phyloP scores from a whole-genome alignment of 2,797 vertebrate genomes.

The Natrix natrix region DNA sequence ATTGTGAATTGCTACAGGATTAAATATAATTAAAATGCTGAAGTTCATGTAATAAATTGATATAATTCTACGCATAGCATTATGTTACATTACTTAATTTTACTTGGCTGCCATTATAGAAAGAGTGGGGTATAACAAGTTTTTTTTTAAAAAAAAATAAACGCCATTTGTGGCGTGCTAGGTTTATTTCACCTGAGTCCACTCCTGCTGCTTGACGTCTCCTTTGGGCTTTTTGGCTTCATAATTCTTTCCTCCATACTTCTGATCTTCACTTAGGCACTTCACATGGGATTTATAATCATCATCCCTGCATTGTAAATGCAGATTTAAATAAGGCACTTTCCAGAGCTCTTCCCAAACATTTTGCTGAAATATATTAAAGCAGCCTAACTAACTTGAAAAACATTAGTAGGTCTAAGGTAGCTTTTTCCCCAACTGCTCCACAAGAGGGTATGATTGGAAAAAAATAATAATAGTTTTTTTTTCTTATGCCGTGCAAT shows the following conservation, averaged over 20 bases:
- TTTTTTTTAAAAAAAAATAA: not conserved
- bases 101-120: not conserved
- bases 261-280: conserved; percentile 92
- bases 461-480: not conserved
- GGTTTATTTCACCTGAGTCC: conserved; percentile 82
- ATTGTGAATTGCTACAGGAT: not conserved
- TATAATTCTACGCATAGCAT: not conserved
- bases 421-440: not conserved
- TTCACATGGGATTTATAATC: conserved; percentile 87
- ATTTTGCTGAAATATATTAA: not conserved
- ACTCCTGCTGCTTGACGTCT: conserved; percentile 90
- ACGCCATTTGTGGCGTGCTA: not conserved
- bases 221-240: conserved; percentile 90
- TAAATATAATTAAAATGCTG: not conserved
- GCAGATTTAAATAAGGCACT: not conserved
- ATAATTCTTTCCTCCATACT: conserved; percentile 91
- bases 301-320: conserved; percentile 77
- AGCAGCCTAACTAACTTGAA: not conserved
- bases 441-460: not conserved
- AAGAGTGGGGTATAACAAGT: not conserved
- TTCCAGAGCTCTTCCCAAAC: not conserved
- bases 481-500: not conserved
- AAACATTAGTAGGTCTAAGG: not conserved
- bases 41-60: not conserved
- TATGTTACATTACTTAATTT: not conserved